phyloP scores from a whole-genome alignment of 1,140 invertebrate species.

The Zaprionus camerounensis region DNA sequence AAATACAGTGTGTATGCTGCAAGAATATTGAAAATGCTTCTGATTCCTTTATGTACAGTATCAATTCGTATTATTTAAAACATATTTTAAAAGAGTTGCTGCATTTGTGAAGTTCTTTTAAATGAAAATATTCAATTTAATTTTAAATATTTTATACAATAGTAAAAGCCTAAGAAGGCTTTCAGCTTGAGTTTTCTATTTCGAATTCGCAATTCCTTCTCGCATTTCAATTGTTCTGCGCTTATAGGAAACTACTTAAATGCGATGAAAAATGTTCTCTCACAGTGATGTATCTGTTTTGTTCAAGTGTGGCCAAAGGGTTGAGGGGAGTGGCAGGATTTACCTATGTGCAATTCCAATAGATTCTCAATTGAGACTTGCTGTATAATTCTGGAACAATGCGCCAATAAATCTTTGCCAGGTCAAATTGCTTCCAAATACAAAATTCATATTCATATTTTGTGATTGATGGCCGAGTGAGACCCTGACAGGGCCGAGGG shows the following conservation, averaged over 20 bases:
- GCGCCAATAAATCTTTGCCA: slow-evolving; percentile 36
- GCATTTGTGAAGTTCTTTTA: not conserved
- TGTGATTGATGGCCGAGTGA: slow-evolving; percentile 41
- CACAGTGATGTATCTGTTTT: not conserved
- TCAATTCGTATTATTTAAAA: not conserved
- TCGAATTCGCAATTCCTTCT: not conserved
- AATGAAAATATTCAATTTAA: no score
- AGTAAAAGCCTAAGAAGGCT: no score
- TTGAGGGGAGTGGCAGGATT: not conserved
- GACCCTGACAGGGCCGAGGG: slow-evolving; percentile 1
- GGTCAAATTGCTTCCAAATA: slow-evolving; percentile 41
- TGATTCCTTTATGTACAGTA: no score
- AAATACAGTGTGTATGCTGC: no score
- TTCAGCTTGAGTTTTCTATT: not conserved
- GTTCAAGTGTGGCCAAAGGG: not conserved
- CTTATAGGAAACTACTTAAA: not conserved
- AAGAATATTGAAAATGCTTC: no score
- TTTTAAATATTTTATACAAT: no score
- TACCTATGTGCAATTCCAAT: slow-evolving; percentile 6
- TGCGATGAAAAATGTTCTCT: not conserved
- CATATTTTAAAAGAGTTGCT: not conserved
- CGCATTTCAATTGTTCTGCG: not conserved
- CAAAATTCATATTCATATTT: slow-evolving; percentile 46
- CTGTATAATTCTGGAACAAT: slow-evolving; percentile 11
- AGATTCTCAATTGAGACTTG: slow-evolving; percentile 1